These are phyloP conservation scores for Anoplius nigerrimus DNA, from an alignment of 2,888 invertebrate species.

Conservation along the genomic window DNA sequence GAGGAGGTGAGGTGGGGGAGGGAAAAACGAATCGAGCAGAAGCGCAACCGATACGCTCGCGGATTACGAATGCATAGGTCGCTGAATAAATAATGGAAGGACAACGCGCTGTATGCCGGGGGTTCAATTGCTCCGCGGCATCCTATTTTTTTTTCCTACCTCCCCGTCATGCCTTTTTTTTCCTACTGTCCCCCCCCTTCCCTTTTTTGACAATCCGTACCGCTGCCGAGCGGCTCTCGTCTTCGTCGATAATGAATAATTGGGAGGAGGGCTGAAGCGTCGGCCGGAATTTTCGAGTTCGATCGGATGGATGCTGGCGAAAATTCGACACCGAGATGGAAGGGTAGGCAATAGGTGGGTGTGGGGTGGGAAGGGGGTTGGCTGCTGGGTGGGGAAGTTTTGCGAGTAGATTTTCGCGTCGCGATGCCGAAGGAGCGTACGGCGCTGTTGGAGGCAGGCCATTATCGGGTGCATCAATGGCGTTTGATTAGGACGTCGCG, in stretches of 20 bases:
- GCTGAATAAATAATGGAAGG: conserved; percentile 40
- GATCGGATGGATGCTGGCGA: no score
- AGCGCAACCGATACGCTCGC: conserved; percentile 31
- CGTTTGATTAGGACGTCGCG: conserved; percentile 3
- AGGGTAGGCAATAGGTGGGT: no score
- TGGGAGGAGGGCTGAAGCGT: no score
- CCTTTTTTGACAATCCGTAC: conserved; percentile 14
- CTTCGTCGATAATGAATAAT: background rate
- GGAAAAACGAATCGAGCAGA: conserved; percentile 30
- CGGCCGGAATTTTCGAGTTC: no score
- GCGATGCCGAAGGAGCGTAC: no score
- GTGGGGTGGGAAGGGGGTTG: no score
- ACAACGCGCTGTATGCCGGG: conserved; percentile 18
- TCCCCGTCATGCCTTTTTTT: conserved; percentile 18
- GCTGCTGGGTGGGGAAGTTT: no score
- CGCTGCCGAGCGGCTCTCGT: conserved; percentile 3
- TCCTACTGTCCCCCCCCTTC: no score
- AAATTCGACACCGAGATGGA: no score
- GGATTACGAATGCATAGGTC: conserved; percentile 43
- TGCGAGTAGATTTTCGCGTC: no score
- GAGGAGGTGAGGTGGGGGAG: conserved; percentile 11
- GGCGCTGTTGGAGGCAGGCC: conserved; percentile 9
- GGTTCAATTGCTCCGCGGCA: conserved; percentile 20
- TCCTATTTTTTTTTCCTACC: conserved; percentile 10
- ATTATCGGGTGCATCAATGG: conserved; percentile 19